Percentiles rank a stretch among this genome's conserved stretches.
Conservation (phyloP, 1,140 invertebrate species). For the Dreissena polymorpha region DNA sequence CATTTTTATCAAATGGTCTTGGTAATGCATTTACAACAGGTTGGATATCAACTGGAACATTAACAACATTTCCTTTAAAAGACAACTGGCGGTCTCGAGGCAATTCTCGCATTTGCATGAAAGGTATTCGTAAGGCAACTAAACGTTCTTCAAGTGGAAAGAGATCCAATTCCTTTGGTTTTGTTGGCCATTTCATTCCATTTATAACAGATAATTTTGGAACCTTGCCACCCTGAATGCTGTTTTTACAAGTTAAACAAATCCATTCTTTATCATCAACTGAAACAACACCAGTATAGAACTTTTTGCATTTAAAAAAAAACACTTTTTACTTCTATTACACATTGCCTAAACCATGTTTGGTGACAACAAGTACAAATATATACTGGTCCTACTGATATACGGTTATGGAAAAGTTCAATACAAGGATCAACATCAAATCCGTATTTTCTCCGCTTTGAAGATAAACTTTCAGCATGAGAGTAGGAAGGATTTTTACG, state of each 20-base stretch:
- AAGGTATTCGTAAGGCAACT: no score
- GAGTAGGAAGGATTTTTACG: conserved; percentile 26
- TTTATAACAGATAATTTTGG: no score
- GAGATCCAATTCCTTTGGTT: no score
- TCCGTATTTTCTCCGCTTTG: conserved; percentile 12
- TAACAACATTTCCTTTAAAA: conserved; percentile 55
- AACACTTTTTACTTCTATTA: conserved; percentile 6
- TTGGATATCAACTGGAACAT: conserved; percentile 57
- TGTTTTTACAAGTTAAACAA: conserved; percentile 56
- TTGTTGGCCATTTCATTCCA: no score
- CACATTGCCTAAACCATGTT: conserved; percentile 53
- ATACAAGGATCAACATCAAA: no score
- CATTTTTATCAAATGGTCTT: conserved; percentile 27
- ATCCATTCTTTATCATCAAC: conserved; percentile 42
- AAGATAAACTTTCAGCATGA: not conserved
- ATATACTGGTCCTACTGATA: no score
- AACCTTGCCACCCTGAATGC: no score
- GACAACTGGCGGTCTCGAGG: conserved; percentile 48
- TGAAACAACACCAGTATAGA: conserved; percentile 15
- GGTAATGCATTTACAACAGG: conserved; percentile 51
- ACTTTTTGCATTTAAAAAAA: no score
- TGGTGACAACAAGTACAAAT: conserved; percentile 52
- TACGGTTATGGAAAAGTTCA: no score
- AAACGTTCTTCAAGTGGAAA: no score
- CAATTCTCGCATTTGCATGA: no score